Evolutionary conservation across 2,888 invertebrate genomes (phyloP).

Genomic region (Lithophane semibrunnea): DNA sequence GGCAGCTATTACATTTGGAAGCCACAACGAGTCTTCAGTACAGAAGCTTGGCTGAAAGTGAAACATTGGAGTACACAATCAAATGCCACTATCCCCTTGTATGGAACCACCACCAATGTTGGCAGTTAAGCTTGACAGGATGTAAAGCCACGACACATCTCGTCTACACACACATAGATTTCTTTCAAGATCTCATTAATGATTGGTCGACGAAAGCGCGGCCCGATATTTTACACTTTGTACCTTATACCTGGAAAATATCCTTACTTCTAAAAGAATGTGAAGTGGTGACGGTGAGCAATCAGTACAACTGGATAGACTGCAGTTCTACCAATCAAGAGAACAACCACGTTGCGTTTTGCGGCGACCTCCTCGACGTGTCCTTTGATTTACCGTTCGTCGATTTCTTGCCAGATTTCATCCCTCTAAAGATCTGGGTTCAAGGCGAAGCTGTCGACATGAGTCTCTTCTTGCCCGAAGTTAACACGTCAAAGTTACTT

Average conservation of each 20-base stretch:
- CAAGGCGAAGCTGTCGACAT: constrained; percentile 98
- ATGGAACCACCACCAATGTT: constrained; percentile 99
- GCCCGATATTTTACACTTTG: constrained; percentile 98
- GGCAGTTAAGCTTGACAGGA: constrained; percentile 97
- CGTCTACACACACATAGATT: constrained; percentile 98
- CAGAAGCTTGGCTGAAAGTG: constrained; percentile 97
- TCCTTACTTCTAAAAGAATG: constrained; percentile 97
- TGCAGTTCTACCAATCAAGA: constrained; percentile 98
- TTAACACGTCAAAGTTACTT: constrained; percentile 96
- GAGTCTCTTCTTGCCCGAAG: constrained; percentile 97
- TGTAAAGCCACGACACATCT: constrained; percentile 98
- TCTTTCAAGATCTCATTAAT: constrained; percentile 98
- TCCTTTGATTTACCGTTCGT: constrained; percentile 98
- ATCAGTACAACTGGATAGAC: constrained; percentile 99
- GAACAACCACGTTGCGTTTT: constrained; percentile 98
- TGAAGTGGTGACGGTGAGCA: constrained; percentile 97
- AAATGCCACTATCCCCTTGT: constrained; percentile 96
- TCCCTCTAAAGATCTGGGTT: constrained; percentile 97
- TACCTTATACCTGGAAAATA: constrained; percentile 99
- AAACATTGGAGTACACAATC: constrained; percentile 97
- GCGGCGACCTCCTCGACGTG: constrained; percentile 97
- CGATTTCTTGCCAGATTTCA: constrained; percentile 97
- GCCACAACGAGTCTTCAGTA: constrained; percentile 98
- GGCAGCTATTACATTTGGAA: constrained; percentile 98
- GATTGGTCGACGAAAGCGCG: constrained; percentile 99